These are phyloP conservation scores for Mormoops blainvillei DNA, from an alignment of 2,113 vertebrate species.

Conservation along the genomic window DNA sequence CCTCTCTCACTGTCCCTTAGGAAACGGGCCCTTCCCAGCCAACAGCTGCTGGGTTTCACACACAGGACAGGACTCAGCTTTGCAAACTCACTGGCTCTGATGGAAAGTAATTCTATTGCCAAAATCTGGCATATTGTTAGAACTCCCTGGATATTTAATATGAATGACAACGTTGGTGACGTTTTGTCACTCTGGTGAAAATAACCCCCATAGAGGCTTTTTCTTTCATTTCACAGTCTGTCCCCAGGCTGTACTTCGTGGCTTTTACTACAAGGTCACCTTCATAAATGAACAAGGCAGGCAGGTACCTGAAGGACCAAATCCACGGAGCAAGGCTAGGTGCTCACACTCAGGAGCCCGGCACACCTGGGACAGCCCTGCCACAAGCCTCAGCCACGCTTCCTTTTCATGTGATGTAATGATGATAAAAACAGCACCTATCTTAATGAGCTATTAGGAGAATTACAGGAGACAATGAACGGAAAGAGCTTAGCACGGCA, in stretches of 20 bases:
- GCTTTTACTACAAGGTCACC: neutral
- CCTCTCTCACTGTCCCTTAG: neutral
- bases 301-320: neutral
- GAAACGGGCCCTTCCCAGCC: neutral
- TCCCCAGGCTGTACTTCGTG: neutral
- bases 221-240: neutral
- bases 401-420: fast-evolving
- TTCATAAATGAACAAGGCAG: neutral
- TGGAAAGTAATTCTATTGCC: neutral
- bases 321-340: neutral
- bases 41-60: neutral
- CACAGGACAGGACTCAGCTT: neutral
- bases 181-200: neutral
- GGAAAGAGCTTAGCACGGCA: neutral
- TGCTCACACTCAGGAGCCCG: neutral
- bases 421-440: neutral
- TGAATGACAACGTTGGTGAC: neutral
- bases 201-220: neutral
- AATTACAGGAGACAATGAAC: fast-evolving
- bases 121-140: neutral
- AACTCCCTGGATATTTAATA: neutral
- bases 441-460: neutral
- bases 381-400: neutral
- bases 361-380: fast-evolving
- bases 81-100: neutral